phyloP scores from a whole-genome alignment of 2,113 vertebrate genomes.

The Theropithecus gelada region DNA sequence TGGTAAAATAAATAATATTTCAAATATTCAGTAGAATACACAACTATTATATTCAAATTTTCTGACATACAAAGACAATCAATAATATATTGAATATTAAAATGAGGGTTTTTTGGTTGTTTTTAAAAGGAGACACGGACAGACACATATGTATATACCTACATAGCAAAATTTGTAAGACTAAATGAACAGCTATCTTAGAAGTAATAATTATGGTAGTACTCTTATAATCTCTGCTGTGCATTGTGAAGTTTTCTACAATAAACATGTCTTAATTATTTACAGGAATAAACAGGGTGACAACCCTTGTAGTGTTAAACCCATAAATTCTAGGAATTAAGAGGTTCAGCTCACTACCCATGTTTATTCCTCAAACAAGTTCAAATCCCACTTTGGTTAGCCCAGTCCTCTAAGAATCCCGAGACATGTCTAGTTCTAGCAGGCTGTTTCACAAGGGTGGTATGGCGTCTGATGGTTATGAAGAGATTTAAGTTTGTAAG shows the following conservation, averaged over 20 bases:
- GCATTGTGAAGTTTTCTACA: neutral
- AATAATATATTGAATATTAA: neutral
- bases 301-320: neutral
- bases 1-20: neutral
- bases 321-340: neutral
- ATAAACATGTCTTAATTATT: neutral
- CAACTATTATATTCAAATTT: neutral
- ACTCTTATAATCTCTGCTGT: neutral
- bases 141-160: neutral
- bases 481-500: neutral
- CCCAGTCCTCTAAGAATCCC: neutral
- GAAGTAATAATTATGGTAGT: neutral
- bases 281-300: neutral
- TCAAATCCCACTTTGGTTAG: conserved; percentile 32
- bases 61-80: neutral
- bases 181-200: neutral
- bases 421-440: neutral
- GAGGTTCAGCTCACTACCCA: neutral
- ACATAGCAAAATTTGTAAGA: neutral
- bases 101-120: neutral
- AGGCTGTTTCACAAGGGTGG: neutral
- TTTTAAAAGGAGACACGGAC: neutral
- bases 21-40: neutral
- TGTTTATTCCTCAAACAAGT: neutral
- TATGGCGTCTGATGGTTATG: neutral